A percentile compares a stretch with the other conserved stretches of the same genome.
Evolutionary conservation across 2,797 vertebrate genomes (phyloP).

Genomic region (Brachymystax lenok): DNA sequence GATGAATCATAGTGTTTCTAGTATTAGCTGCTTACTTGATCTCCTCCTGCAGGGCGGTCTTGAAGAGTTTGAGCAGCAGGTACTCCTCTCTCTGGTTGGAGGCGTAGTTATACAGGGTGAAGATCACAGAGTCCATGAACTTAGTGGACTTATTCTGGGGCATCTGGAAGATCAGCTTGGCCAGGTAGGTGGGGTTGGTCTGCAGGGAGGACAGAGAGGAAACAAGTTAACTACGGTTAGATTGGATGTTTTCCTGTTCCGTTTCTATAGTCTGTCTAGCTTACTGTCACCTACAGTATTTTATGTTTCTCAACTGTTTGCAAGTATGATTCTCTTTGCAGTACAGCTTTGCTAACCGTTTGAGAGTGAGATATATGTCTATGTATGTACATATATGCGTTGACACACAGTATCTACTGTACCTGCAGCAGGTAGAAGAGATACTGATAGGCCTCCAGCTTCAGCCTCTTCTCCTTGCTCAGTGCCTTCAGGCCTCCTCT

Average conservation of each 20-base stretch:
- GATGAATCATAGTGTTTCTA: too few relatives aligned
- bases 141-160: constrained; percentile 98
- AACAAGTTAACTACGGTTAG: background rate
- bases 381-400: background rate
- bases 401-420: background rate
- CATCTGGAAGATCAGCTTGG: constrained; percentile 99
- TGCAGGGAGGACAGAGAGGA: constrained; percentile 44
- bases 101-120: constrained; percentile 96
- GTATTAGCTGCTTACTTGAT: constrained; percentile 85
- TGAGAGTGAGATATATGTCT: too few relatives aligned
- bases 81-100: constrained; percentile 98
- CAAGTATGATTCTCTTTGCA: background rate
- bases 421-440: constrained; percentile 96
- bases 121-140: constrained; percentile 99
- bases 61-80: constrained; percentile 92
- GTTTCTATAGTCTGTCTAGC: too few relatives aligned
- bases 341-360: background rate
- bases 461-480: constrained; percentile 95
- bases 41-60: constrained; percentile 95
- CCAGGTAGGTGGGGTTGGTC: constrained; percentile 96
- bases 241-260: background rate
- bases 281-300: too few relatives aligned
- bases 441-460: constrained; percentile 93
- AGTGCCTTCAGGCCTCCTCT: constrained; percentile 93
- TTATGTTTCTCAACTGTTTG: background rate